These are phyloP conservation scores for Tiliacea aurago DNA, from an alignment of 2,888 invertebrate species.

Conservation along the genomic window DNA sequence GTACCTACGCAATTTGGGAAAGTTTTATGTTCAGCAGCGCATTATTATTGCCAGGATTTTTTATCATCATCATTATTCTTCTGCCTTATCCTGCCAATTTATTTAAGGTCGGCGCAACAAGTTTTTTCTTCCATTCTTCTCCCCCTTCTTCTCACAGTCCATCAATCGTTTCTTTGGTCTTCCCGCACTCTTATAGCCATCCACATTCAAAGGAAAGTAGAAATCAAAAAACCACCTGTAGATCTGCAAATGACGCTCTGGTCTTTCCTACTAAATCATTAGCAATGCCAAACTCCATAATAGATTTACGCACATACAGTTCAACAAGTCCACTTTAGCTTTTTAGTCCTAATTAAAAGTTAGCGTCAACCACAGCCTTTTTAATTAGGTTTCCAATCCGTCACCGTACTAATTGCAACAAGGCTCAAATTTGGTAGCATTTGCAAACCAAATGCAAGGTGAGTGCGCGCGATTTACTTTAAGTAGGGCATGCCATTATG, in stretches of 20 bases:
- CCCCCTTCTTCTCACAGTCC: too few relatives aligned
- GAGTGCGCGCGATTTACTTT: slow-evolving; percentile 36
- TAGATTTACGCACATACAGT: neutral
- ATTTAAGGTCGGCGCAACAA: too few relatives aligned
- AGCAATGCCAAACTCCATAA: neutral
- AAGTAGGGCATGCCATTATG: slow-evolving; percentile 56
- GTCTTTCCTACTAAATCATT: neutral
- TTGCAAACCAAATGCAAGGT: slow-evolving; percentile 56
- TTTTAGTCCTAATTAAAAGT: slow-evolving; percentile 34
- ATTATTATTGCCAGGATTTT: neutral
- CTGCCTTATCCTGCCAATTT: too few relatives aligned
- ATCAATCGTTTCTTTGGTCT: too few relatives aligned
- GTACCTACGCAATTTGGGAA: neutral
- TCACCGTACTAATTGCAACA: slow-evolving; percentile 43
- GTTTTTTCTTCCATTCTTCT: too few relatives aligned
- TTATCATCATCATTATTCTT: too few relatives aligned
- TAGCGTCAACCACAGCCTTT: neutral
- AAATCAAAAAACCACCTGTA: neutral
- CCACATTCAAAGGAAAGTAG: too few relatives aligned
- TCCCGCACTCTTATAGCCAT: too few relatives aligned
- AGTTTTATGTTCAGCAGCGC: neutral
- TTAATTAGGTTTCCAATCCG: slow-evolving; percentile 48
- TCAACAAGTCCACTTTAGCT: neutral
- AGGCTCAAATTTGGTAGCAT: slow-evolving; percentile 52
- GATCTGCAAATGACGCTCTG: neutral